phyloP scores from a whole-genome alignment of 1,140 invertebrate species.

The Parasteatoda tepidariorum region DNA sequence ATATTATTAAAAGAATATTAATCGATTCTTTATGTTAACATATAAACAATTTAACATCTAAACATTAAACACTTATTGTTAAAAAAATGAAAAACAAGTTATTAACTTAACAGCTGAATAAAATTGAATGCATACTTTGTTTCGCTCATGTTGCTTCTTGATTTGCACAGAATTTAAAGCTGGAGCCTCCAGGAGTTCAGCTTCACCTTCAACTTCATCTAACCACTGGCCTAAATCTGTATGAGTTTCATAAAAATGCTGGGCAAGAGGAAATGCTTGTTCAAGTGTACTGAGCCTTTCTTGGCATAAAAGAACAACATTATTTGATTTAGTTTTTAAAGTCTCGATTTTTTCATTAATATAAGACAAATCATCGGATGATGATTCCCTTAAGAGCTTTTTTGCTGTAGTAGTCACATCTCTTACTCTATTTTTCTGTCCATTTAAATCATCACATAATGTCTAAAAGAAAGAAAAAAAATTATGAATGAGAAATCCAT shows the following conservation, averaged over 20 bases:
- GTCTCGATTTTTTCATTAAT: constrained; percentile 93
- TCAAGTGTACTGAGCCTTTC: constrained; percentile 90
- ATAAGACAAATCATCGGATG: constrained; percentile 86
- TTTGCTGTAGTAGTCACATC: constrained; percentile 93
- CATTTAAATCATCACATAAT: constrained; percentile 93
- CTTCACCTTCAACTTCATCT: constrained; percentile 92
- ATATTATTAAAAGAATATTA: no score
- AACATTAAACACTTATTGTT: no score
- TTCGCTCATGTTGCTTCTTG: constrained; percentile 92
- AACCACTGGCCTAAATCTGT: constrained; percentile 89
- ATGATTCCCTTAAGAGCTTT: constrained; percentile 91
- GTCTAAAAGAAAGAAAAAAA: constrained; percentile 68
- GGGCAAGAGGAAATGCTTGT: constrained; percentile 90
- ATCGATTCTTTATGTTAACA: no score
- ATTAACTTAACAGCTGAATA: no score
- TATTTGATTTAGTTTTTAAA: constrained; percentile 89
- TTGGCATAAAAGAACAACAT: constrained; percentile 83
- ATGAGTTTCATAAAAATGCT: constrained; percentile 95
- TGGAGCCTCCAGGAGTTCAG: constrained; percentile 89
- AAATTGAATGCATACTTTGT: constrained; percentile 80
- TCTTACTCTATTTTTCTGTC: constrained; percentile 88
- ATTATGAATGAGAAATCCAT: neutral
- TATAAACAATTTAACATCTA: no score
- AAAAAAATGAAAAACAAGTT: no score
- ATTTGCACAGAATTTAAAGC: constrained; percentile 92